Evolutionary conservation across 2,888 invertebrate species (phyloP).

Genomic region (Matsumyia berberina): DNA sequence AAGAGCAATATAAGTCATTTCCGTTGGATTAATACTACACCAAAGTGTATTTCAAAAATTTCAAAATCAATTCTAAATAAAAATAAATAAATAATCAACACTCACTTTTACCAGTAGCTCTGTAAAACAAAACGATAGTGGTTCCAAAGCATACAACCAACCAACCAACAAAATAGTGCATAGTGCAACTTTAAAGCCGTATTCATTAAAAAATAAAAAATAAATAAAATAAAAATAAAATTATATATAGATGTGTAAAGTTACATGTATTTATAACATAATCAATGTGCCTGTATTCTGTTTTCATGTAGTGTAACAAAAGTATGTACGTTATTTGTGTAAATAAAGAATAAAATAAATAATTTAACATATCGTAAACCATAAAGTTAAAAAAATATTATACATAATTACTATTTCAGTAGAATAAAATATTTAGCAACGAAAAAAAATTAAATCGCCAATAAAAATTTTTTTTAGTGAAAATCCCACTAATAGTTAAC

Average conservation of each 20-base stretch:
- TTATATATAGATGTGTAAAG: constrained; percentile 60
- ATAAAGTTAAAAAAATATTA: constrained; percentile 21
- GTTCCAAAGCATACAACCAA: constrained; percentile 42
- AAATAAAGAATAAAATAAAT: constrained; percentile 59
- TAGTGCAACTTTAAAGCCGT: constrained; percentile 66
- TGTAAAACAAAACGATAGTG: constrained; percentile 53
- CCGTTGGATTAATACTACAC: constrained; percentile 33
- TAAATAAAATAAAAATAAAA: constrained; percentile 53
- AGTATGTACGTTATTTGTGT: constrained; percentile 70
- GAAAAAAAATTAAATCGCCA: constrained; percentile 54
- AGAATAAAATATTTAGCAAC: constrained; percentile 52
- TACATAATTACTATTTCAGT: constrained; percentile 32
- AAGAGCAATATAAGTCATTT: constrained; percentile 31
- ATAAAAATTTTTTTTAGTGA: constrained; percentile 42
- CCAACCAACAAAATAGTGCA: constrained; percentile 54
- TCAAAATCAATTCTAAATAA: constrained; percentile 64
- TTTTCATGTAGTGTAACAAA: constrained; percentile 74
- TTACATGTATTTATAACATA: constrained; percentile 69
- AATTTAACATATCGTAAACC: constrained; percentile 69
- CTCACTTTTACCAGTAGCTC: constrained; percentile 33
- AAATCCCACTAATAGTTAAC: constrained; percentile 44
- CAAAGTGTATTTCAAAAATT: constrained; percentile 59
- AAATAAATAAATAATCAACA: neutral
- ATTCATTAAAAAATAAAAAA: constrained; percentile 42
- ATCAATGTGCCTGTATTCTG: constrained; percentile 76